Base-by-base conservation (phyloP, 2,888 invertebrate genomes). In the Cerastis leucographa region DNA sequence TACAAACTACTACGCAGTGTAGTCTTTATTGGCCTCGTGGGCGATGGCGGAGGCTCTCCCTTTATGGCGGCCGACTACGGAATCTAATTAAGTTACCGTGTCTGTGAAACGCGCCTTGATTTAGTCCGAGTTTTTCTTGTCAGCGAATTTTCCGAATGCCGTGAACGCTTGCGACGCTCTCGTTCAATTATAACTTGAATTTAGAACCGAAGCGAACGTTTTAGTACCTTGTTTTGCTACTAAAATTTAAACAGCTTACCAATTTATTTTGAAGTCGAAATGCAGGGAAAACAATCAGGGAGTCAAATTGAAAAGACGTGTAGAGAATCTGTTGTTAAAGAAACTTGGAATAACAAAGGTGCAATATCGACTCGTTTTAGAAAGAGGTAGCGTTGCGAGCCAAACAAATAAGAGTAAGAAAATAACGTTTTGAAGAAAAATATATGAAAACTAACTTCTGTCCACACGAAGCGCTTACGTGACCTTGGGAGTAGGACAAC, bases 61-160 rank as follows among this genome's bases (percentile, higher is more conserved):
- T 86, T 88, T 76, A 86, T 83, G 78, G 83, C 74, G 65, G 76
- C 77, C 67, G 70, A 75, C 86, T 78, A 68, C 83, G 84, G 88
- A 88, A 88, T 86, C 88, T 88, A 86, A 86, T 86, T 86, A 86
- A 86, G 76, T 88, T 85, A 85, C 86, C 80, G 76, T 86, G 85
- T 82, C 89, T 86, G 85, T 88, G 86, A 85, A 85, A 83, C 75
- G 68, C 81, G 83, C 78, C 72, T 81, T 85, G 86, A 81, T 87
- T 89, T 81, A 87, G 62, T 81, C 77, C 35, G 59, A 85, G 78
- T 83, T 87, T 85, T 87, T 89, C 86, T 85, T 87, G 85, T 84
- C 87, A 87, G 79, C 86, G 73, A 65, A 81, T 87, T 78, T 88
- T 87, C 83, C 68, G 74, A 80, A 83, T 83, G 74, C 83, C 77